Evolutionary conservation across 1,140 invertebrate genomes (phyloP), one percentile per base, ranked within the genome.

Genomic region (Aphelinus certus): DNA sequence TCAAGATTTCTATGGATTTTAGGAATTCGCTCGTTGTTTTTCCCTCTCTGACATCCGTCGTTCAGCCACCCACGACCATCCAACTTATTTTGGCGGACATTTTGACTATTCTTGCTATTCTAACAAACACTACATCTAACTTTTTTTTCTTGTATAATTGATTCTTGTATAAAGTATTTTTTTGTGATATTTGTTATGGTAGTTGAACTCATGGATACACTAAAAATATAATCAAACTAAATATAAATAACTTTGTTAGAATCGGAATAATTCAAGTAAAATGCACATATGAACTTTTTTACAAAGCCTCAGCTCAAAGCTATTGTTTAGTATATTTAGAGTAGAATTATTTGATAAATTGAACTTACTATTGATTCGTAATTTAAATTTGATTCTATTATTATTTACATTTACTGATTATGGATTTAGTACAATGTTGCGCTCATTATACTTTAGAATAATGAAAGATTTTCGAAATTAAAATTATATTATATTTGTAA

Each of bases 341-440:
- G 64, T 65, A 69, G 7, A 57, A 57, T 75, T 75, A 70, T 75
- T 70, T 75, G 64, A 42, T 70, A 75, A 70, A 75, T 60, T 75
- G 69, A 70, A 57, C 70, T 69, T 26, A 70, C 57, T 55, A 74
- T 63, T 63, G 56, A 56, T 6, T 46, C 9, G 51, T 71, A 7
- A 73, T 74, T 74, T 56, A 73, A 73, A 60, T 48, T 69, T 48
- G 7, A 66, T 46, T 60, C 7, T 65, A 45, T 73, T 68, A 61
- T 70, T 70, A 69, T 75, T 64, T 68, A 46, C 6, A 51, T 64
- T 70, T 70, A 62, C 55, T 68, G 56, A 7, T 56, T 62, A 55
- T 68, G 47, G 9, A 74, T 60, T 74, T 74, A 48, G 7, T 75
- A 74, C 60, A 49, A 67, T 66, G 66, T 48, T 45, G 3, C 7